These are phyloP conservation scores for Lypha dubia DNA, from an alignment of 2,888 invertebrate genomes.

Conservation along the genomic window DNA sequence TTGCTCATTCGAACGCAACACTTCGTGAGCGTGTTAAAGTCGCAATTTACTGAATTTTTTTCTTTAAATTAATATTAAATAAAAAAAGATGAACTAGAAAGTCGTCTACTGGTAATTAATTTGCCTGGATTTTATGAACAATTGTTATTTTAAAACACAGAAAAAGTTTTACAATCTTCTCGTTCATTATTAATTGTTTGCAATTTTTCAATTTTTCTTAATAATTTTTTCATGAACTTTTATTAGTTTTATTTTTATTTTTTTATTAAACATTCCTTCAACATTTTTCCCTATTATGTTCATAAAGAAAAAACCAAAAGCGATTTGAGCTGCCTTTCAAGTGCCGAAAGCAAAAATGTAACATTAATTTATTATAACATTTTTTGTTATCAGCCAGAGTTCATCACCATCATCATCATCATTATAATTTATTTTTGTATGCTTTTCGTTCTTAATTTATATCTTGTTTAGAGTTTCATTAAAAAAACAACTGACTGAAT, in stretches of 20 bases:
- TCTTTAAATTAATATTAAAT: no score
- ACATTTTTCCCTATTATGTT: neutral
- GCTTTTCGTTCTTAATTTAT: neutral
- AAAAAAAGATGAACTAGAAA: no score
- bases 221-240: conserved; percentile 2
- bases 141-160: neutral
- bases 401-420: conserved; percentile 26
- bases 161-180: neutral
- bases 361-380: conserved; percentile 37
- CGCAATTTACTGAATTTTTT: no score
- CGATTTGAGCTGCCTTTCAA: conserved; percentile 23
- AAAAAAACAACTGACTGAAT: no score
- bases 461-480: neutral
- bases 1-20: no score
- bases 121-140: neutral
- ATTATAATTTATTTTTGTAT: neutral
- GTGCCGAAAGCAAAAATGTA: conserved; percentile 44
- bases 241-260: no score
- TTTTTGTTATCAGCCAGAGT: conserved; percentile 37
- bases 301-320: neutral
- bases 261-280: neutral
- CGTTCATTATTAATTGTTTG: conserved; percentile 26
- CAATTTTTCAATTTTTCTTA: conserved; percentile 34
- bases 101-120: neutral
- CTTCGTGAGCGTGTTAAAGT: no score